Conservation (phyloP, 1,140 invertebrate genomes). For the Solenopsis invicta region DNA sequence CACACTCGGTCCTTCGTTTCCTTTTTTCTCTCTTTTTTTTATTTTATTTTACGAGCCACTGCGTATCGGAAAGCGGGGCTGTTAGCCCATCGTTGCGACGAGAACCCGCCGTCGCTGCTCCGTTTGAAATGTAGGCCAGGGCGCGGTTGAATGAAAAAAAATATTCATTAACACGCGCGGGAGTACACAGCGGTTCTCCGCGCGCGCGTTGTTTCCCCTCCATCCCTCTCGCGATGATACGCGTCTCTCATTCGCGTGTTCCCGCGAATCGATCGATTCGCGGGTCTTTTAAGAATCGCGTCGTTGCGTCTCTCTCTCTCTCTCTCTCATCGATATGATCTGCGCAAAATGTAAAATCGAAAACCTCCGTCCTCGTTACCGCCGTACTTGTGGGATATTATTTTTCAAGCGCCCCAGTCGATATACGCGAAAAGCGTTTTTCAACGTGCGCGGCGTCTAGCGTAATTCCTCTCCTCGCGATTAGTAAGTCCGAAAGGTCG, state of each 20-base stretch:
- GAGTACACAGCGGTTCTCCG: slow-evolving; percentile 76
- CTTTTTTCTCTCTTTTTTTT: background rate
- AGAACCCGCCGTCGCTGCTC: slow-evolving; percentile 59
- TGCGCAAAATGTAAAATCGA: background rate
- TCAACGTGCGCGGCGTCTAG: background rate
- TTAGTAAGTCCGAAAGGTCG: background rate
- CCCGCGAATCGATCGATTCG: background rate
- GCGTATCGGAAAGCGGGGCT: slow-evolving; percentile 78
- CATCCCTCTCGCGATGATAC: background rate
- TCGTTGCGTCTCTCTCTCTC: no score
- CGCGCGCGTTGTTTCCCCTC: background rate
- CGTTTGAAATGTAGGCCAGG: slow-evolving; percentile 84
- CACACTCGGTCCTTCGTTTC: background rate
- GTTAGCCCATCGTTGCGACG: slow-evolving; percentile 61
- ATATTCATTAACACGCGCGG: slow-evolving; percentile 85
- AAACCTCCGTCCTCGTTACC: background rate
- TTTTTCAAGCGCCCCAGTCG: background rate
- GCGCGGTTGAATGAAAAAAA: slow-evolving; percentile 86
- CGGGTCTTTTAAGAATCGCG: background rate
- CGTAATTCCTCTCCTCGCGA: background rate
- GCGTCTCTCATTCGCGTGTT: background rate
- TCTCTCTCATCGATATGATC: background rate
- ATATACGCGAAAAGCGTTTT: background rate
- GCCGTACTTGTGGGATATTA: background rate
- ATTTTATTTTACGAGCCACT: slow-evolving; percentile 57